Base-by-base conservation (phyloP, 1,140 invertebrate genomes). In the Gryon sp. region DNA sequence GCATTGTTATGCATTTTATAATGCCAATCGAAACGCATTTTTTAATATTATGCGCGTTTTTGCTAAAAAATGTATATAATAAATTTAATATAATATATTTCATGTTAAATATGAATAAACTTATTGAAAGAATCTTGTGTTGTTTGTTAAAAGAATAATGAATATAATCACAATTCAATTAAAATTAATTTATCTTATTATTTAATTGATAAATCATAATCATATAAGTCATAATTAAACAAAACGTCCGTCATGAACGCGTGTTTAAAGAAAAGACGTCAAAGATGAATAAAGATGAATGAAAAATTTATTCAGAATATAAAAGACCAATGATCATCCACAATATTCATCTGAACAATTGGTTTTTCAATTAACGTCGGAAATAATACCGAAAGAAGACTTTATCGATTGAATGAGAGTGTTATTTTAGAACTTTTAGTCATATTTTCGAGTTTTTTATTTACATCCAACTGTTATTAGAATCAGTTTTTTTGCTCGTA, bases 351-450 rank as follows among this genome's bases (percentile, higher is more conserved):
- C 50, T 63, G 34, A 34, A 45, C 34, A 52, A 74, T 74, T 65
- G 70, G 70, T 57, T 74, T 74, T 74, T 74, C 70, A 74, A 74
- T 74, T 74, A 74, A 52, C 50, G 60, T 52, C 40, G 52, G 41
- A 73, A 63, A 41, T 55, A 57, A 57, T 63, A 11, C 26, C 41
- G 22, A 19, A 24, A 50, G 53, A 50, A 45, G 69, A 74, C 52
- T 65, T 28, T 60, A 59, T 65, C 52, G 50, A 63, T 18, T 50
- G 15, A 11, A 26, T 18, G 34, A 53, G n/a, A 24, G 52, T 59
- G 45, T 65, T 52, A 59, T 65, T 65, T 65, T 59, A 57, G 16
- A 24, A 18, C 48, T 59, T 74, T 57, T 36, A 6, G 28, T 63
- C 52, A 28, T 59, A 63, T 65, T 62, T 65, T 52, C 34, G 22